Evolutionary conservation across 1,140 invertebrate genomes (phyloP).

Genomic region (Sesamia nonagrioides): DNA sequence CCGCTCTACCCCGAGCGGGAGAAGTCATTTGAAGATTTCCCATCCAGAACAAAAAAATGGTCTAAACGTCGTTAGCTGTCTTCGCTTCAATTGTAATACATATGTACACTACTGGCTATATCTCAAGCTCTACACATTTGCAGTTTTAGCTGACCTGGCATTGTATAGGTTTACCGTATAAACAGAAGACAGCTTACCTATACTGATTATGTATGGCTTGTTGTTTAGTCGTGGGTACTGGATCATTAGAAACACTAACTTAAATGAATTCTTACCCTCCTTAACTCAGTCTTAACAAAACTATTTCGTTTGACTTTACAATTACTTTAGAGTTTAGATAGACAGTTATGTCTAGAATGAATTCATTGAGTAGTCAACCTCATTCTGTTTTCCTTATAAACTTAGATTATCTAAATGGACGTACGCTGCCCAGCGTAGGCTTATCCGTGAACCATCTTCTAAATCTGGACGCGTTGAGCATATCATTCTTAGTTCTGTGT

Average conservation of each 20-base stretch:
- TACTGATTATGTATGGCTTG: no score
- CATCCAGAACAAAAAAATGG: no score
- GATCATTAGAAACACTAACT: no score
- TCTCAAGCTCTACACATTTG: neutral
- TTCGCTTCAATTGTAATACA: neutral
- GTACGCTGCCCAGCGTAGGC: conserved; percentile 1
- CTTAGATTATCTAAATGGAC: conserved; percentile 22
- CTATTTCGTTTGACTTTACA: neutral
- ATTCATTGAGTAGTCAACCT: conserved; percentile 17
- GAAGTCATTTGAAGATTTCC: no score
- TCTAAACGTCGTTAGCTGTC: no score
- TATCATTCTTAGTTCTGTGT: conserved; percentile 35
- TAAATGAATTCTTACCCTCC: no score
- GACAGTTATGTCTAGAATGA: neutral
- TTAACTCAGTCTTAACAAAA: neutral
- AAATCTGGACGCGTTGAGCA: conserved; percentile 39
- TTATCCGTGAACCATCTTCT: conserved; percentile 38
- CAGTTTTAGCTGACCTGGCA: no score
- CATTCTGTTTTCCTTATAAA: conserved; percentile 27
- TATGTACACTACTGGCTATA: no score
- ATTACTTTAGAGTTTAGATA: neutral
- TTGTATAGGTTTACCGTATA: no score
- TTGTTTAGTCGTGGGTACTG: no score
- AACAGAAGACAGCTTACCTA: no score
- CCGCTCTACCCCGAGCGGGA: no score